Evolutionary conservation across 1,140 invertebrate species (phyloP).

Genomic region (Cydia amplana): DNA sequence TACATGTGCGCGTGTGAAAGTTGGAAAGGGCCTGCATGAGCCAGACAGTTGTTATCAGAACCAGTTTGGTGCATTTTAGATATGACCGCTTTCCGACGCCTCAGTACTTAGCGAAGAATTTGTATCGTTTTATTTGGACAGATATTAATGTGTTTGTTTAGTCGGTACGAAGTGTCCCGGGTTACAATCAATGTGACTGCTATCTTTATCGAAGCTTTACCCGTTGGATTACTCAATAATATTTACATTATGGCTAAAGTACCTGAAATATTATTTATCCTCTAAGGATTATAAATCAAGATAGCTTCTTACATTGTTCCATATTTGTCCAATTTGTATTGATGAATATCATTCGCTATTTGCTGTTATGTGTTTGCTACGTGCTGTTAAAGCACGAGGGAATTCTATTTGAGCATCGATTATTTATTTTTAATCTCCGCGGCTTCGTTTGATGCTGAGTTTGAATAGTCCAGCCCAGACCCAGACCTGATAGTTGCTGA

Average conservation of each 20-base stretch:
- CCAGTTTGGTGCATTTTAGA: slow-evolving; percentile 63
- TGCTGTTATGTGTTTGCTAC: too few relatives aligned
- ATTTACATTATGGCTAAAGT: not conserved
- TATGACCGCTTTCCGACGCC: slow-evolving; percentile 63
- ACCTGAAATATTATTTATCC: not conserved
- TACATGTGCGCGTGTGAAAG: slow-evolving; percentile 71
- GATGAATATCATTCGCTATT: not conserved
- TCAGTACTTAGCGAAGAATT: slow-evolving; percentile 50
- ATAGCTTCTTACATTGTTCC: not conserved
- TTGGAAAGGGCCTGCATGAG: slow-evolving; percentile 51
- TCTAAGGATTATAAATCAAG: not conserved
- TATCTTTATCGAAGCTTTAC: not conserved
- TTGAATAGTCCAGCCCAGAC: too few relatives aligned
- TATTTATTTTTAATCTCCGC: not conserved
- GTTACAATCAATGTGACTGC: slow-evolving; percentile 32
- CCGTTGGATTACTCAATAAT: not conserved
- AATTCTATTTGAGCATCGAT: not conserved
- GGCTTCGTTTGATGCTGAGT: too few relatives aligned
- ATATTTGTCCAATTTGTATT: not conserved
- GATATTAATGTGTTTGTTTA: slow-evolving; percentile 24
- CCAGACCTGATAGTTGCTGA: too few relatives aligned
- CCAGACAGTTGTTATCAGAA: slow-evolving; percentile 56
- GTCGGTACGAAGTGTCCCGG: not conserved
- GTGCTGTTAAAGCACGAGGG: not conserved
- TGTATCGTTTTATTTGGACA: slow-evolving; percentile 50